phyloP scores from a whole-genome alignment of 30 jellyfish, hydroid and myxozoan genomes.

The Sanderia malayensis region DNA sequence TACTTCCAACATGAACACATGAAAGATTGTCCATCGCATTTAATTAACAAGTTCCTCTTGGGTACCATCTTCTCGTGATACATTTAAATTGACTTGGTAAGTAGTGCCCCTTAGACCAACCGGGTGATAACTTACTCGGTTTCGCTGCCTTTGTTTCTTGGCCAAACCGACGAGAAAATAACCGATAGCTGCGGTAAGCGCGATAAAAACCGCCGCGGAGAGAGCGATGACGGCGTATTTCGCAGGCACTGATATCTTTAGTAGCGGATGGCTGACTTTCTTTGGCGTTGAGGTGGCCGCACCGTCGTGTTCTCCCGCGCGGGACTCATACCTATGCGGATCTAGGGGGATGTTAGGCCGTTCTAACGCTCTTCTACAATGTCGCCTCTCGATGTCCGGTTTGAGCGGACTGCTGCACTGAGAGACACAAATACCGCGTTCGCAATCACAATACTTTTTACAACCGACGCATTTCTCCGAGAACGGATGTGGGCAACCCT shows the following conservation, averaged over 20 bases:
- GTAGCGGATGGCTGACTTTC: conserved; percentile 45
- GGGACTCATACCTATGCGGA: not conserved
- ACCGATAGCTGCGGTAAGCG: conserved; percentile 81
- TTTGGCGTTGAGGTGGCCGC: not conserved
- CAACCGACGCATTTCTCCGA: conserved; percentile 84
- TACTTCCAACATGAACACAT: too few species aligned
- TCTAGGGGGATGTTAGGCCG: not conserved
- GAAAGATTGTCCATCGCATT: too few species aligned
- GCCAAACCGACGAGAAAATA: conserved; percentile 80
- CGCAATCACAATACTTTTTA: conserved; percentile 86
- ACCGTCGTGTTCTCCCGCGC: not conserved
- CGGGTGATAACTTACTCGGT: conserved; percentile 36
- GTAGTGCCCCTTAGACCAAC: conserved; percentile 35
- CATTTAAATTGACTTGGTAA: conserved; percentile 37
- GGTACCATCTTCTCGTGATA: conserved; percentile 30
- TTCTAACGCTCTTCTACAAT: conserved; percentile 76
- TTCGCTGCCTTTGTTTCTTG: conserved; percentile 1
- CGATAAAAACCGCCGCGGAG: conserved; percentile 72
- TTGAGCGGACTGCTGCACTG: conserved; percentile 49
- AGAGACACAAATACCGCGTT: conserved; percentile 85
- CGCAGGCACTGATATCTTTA: conserved; percentile 81
- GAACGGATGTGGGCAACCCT: conserved; percentile 85
- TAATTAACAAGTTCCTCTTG: conserved; percentile 15
- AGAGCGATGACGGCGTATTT: conserved; percentile 81
- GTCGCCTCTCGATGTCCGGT: conserved; percentile 72